These are phyloP conservation scores for Agonum fuliginosum DNA, from an alignment of 2,888 invertebrate species.

Conservation along the genomic window DNA sequence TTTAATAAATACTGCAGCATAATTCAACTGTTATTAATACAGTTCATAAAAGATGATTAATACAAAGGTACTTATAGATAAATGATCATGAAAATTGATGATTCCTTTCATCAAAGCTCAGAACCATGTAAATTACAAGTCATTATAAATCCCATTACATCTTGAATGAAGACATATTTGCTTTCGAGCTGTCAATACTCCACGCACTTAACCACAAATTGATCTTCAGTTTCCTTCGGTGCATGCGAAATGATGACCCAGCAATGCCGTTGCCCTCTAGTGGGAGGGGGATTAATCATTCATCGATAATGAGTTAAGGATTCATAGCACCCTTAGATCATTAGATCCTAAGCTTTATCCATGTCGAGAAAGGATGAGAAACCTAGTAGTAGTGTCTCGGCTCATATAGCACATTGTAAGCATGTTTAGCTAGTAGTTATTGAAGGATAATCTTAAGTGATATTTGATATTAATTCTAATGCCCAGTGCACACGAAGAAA, in stretches of 20 bases:
- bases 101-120: not conserved
- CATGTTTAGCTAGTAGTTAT: not conserved
- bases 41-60: too few species aligned
- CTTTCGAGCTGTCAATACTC: conserved; percentile 1
- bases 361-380: not conserved
- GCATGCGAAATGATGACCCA: conserved; percentile 14
- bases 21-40: too few species aligned
- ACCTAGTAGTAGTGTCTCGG: not conserved
- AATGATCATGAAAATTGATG: not conserved
- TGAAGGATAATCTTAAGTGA: not conserved
- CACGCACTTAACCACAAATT: conserved; percentile 4
- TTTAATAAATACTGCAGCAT: too few species aligned
- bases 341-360: not conserved
- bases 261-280: not conserved
- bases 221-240: not conserved
- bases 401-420: not conserved
- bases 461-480: not conserved
- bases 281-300: conserved; percentile 23
- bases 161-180: conserved; percentile 23
- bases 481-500: too few species aligned
- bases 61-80: not conserved
- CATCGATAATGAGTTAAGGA: conserved; percentile 21
- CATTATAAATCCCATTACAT: conserved; percentile 12
- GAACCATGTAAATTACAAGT: conserved; percentile 4
- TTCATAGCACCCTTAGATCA: not conserved